Conservation (phyloP, 1,140 invertebrate genomes). For the Drosophila sechellia region DNA sequence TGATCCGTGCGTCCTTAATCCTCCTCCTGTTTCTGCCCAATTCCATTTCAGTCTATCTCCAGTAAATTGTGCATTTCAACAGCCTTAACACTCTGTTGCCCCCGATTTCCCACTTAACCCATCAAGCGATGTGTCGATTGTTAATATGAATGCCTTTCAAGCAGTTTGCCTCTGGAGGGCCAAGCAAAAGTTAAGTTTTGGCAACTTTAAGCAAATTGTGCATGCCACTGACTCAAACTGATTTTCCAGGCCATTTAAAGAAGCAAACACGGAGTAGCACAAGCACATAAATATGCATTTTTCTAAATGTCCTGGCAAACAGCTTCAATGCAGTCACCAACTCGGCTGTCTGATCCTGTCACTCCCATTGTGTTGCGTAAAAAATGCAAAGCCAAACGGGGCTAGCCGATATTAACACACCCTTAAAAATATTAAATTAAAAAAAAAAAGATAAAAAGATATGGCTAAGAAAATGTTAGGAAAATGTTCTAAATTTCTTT, state of each 20-base stretch:
- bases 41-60: conserved; percentile 17
- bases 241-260: conserved; percentile 62
- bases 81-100: conserved; percentile 22
- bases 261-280: conserved; percentile 8
- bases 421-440: neutral
- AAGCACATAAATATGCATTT: conserved; percentile 21
- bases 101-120: neutral
- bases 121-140: conserved; percentile 36
- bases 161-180: conserved; percentile 15
- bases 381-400: neutral
- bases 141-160: conserved; percentile 49
- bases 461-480: too few species aligned
- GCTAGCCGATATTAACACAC: neutral
- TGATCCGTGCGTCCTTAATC: conserved; percentile 6
- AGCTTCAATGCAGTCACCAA: conserved; percentile 29
- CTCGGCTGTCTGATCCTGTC: conserved; percentile 39
- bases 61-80: conserved; percentile 58
- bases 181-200: conserved; percentile 23
- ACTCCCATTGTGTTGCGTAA: conserved; percentile 31
- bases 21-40: conserved; percentile 10
- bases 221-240: conserved; percentile 34
- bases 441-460: too few species aligned
- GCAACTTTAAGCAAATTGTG: conserved; percentile 32
- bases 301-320: conserved; percentile 36
- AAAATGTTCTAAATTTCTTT: too few species aligned